phyloP scores from a whole-genome alignment of 1,140 invertebrate genomes.

The Zaprionus lachaisei region DNA sequence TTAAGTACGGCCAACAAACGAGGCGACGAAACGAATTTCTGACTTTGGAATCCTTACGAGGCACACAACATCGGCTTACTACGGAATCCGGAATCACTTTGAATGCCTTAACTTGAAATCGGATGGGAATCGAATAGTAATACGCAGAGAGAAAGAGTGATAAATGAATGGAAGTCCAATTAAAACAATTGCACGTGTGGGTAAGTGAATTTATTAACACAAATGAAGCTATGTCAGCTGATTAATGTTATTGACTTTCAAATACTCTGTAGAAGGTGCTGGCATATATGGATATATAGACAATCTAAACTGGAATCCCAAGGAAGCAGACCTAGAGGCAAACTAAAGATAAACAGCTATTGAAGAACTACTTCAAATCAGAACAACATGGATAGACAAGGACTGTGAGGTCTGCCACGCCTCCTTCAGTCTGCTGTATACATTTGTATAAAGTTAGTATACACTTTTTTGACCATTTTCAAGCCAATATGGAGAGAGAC shows the following conservation, averaged over 20 bases:
- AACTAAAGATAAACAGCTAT: too few species aligned
- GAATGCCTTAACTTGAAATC: not conserved
- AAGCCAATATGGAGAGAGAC: too few species aligned
- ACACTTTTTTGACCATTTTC: too few species aligned
- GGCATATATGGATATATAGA: too few species aligned
- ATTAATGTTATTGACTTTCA: not conserved
- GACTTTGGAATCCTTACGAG: not conserved
- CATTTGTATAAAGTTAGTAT: too few species aligned
- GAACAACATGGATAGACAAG: too few species aligned
- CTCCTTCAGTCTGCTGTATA: too few species aligned
- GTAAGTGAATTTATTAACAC: not conserved
- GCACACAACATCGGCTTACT: not conserved
- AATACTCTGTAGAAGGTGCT: not conserved
- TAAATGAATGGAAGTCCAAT: not conserved
- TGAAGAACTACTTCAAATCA: too few species aligned
- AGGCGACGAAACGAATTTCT: conserved; percentile 7
- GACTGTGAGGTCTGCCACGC: too few species aligned
- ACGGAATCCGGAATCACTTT: not conserved
- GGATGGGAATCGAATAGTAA: not conserved
- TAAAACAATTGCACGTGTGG: not conserved
- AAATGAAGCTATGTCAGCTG: too few species aligned
- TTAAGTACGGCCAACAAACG: conserved; percentile 18
- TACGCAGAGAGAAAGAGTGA: not conserved
- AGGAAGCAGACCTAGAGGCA: too few species aligned
- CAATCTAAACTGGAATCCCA: too few species aligned